Conservation (phyloP, 2,113 vertebrate genomes). For the Psophia crepitans region DNA sequence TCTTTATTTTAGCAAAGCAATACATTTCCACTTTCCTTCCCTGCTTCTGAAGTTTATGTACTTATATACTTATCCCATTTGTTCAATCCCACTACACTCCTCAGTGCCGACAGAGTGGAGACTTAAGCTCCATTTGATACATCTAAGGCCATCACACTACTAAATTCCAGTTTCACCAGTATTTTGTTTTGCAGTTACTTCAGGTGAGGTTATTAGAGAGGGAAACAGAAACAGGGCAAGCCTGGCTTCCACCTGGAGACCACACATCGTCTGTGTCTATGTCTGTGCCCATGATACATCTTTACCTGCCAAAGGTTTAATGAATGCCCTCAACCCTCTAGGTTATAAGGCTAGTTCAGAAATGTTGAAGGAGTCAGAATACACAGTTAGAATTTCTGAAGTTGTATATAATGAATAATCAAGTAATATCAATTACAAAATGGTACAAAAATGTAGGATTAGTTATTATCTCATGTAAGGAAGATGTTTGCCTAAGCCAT, state of each 20-base stretch:
- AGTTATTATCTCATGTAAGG: background rate
- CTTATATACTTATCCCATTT: background rate
- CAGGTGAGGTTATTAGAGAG: background rate
- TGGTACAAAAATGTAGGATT: background rate
- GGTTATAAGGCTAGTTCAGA: background rate
- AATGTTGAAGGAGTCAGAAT: background rate
- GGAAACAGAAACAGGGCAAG: background rate
- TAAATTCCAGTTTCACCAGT: background rate
- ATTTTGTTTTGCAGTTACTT: background rate
- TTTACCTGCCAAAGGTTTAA: background rate
- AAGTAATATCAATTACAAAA: slow-evolving; percentile 41
- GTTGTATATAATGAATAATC: background rate
- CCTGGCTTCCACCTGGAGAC: background rate
- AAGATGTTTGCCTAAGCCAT: background rate
- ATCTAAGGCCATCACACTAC: background rate
- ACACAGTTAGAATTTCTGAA: background rate
- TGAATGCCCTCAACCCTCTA: background rate
- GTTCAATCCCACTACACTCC: background rate
- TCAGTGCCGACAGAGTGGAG: background rate
- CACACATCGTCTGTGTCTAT: background rate
- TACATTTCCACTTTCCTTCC: background rate
- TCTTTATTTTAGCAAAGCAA: background rate
- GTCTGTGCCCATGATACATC: background rate
- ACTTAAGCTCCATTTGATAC: background rate
- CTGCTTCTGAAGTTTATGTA: background rate